Percentiles rank a stretch among this genome's conserved stretches.
phyloP scores from a whole-genome alignment of 1,140 invertebrate species.

The Calliopsis andreniformis region DNA sequence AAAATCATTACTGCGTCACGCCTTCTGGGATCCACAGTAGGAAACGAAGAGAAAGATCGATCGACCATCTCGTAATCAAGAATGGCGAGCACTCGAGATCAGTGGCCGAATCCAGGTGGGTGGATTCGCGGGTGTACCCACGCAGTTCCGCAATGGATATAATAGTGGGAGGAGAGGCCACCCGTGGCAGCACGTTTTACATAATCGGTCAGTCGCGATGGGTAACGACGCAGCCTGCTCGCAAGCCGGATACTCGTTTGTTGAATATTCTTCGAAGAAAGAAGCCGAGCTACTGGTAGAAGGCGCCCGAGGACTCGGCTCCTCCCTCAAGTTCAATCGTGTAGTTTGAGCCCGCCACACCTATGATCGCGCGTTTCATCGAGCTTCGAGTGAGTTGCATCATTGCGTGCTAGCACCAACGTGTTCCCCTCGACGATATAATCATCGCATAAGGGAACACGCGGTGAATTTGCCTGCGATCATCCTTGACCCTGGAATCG shows the following conservation, averaged over 20 bases:
- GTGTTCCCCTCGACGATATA: conserved; percentile 21
- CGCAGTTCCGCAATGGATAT: conserved; percentile 51
- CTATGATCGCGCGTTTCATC: conserved; percentile 25
- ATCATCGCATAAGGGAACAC: conserved; percentile 6
- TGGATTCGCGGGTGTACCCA: conserved; percentile 52
- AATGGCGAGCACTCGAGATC: neutral
- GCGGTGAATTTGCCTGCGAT: neutral
- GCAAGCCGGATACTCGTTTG: conserved; percentile 54
- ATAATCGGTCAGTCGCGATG: conserved; percentile 59
- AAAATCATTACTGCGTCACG: no score
- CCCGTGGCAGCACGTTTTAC: conserved; percentile 64
- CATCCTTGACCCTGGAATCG: neutral
- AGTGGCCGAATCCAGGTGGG: conserved; percentile 44
- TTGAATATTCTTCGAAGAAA: conserved; percentile 26
- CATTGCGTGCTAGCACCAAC: neutral
- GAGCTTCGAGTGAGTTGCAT: conserved; percentile 8
- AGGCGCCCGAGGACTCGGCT: neutral
- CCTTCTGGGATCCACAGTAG: no score
- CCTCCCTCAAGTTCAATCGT: conserved; percentile 16
- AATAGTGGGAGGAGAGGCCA: conserved; percentile 56
- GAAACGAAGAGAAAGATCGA: no score
- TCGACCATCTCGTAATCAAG: conserved; percentile 22
- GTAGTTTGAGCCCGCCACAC: conserved; percentile 23
- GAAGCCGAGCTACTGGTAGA: conserved; percentile 9
- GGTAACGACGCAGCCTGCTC: conserved; percentile 43